Percentiles rank a stretch among this genome's conserved stretches.
These are phyloP conservation scores for Crotophaga sulcirostris DNA, from an alignment of 2,113 vertebrate genomes.

Conservation along the genomic window DNA sequence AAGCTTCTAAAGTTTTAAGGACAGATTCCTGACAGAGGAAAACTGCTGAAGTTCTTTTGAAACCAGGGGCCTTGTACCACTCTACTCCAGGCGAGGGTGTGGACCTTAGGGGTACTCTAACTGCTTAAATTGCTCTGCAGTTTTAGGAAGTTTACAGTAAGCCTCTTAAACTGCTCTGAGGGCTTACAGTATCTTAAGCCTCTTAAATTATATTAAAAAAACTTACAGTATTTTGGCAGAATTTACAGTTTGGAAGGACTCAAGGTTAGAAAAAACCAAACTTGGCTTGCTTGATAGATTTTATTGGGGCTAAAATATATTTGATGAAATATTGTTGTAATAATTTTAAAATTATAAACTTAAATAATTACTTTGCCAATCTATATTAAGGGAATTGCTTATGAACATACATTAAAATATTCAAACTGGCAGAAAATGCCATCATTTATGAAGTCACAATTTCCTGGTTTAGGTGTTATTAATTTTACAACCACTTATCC, in stretches of 20 bases:
- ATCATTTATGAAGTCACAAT: not conserved
- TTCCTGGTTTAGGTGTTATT: conserved; percentile 12
- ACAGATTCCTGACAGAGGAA: not conserved
- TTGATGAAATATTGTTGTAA: not conserved
- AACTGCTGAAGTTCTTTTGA: not conserved
- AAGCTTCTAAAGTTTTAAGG: conserved; percentile 8
- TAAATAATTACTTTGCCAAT: not conserved
- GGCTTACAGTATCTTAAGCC: conserved; percentile 58
- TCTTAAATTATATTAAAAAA: conserved; percentile 58
- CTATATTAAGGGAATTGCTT: not conserved
- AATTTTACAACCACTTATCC: conserved; percentile 21
- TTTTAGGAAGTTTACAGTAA: conserved; percentile 61
- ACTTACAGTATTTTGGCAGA: conserved; percentile 33
- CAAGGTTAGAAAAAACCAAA: conserved; percentile 16
- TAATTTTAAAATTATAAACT: conserved; percentile 21
- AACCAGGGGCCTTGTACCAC: not conserved
- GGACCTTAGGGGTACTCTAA: not conserved
- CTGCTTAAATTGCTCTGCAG: conserved; percentile 57
- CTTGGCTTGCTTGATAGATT: conserved; percentile 7
- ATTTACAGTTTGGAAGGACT: conserved; percentile 42
- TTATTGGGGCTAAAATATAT: conserved; percentile 16
- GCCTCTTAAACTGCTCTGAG: conserved; percentile 59
- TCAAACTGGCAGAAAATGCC: not conserved
- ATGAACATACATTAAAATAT: not conserved
- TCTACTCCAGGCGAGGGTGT: not conserved